Conservation (phyloP, 37 sponge, comb jelly and placozoan species). For the Halisarca cf. caerulea region DNA sequence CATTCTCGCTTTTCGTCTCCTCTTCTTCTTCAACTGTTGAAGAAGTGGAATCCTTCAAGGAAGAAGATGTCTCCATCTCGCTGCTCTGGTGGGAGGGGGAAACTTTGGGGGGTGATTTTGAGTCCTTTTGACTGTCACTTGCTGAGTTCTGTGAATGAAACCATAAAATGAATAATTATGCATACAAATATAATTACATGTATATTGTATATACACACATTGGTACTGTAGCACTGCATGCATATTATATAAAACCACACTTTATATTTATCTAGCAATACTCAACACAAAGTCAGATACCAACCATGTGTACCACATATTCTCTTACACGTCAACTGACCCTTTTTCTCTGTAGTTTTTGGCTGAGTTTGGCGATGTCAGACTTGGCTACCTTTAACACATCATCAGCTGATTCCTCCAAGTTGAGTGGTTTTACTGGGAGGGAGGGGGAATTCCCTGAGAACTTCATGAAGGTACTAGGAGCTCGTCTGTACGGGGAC, state of each 20-base stretch:
- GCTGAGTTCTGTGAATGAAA: not conserved
- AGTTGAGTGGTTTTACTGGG: not conserved
- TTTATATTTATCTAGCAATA: too few relatives aligned
- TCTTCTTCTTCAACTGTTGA: not conserved
- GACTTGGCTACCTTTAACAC: constrained; percentile 53
- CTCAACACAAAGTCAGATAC: constrained; percentile 7
- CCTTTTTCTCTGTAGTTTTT: constrained; percentile 41
- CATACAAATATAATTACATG: too few relatives aligned
- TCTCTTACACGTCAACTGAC: not conserved
- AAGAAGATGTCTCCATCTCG: not conserved
- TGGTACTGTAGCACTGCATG: too few relatives aligned
- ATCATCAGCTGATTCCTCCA: constrained; percentile 51
- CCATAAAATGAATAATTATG: too few relatives aligned
- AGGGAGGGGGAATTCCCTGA: not conserved
- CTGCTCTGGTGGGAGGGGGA: not conserved
- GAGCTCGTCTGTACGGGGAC: constrained; percentile 70
- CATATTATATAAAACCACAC: too few relatives aligned
- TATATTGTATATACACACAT: too few relatives aligned
- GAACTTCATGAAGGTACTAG: constrained; percentile 27
- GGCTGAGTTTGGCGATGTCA: constrained; percentile 51
- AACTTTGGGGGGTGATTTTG: not conserved
- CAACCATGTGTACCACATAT: not conserved
- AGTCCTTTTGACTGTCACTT: not conserved
- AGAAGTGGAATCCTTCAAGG: not conserved
- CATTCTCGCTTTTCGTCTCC: not conserved